These are phyloP conservation scores for Rhizoglyphus robini DNA, from an alignment of 1,140 invertebrate species.

Conservation along the genomic window DNA sequence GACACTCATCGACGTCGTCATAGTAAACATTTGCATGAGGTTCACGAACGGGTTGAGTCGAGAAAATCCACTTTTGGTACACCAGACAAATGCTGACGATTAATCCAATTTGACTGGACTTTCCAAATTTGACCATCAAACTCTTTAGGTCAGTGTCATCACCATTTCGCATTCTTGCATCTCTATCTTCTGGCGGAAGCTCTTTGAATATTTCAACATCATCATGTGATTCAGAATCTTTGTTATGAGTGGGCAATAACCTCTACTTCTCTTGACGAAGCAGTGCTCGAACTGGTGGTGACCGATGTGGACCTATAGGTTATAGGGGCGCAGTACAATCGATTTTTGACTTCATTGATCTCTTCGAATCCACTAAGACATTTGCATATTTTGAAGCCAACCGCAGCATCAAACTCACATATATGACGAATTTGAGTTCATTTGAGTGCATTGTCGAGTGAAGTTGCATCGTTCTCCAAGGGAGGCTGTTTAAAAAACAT, in stretches of 20 bases:
- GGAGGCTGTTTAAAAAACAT: neutral
- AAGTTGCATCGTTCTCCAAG: neutral
- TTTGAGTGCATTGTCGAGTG: neutral
- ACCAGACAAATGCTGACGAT: no score
- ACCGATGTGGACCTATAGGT: neutral
- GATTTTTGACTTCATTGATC: neutral
- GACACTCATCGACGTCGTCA: neutral
- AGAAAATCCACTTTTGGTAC: slow-evolving; percentile 2
- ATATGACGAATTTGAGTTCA: neutral
- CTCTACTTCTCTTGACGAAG: neutral
- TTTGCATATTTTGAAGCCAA: neutral
- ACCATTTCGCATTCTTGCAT: neutral
- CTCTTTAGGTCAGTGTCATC: neutral
- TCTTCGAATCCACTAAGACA: neutral
- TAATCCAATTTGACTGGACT: neutral
- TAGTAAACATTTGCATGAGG: neutral
- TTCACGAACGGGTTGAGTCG: slow-evolving; percentile 2
- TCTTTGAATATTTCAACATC: neutral
- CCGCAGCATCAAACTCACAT: neutral
- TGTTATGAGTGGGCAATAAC: neutral
- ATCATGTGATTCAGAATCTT: neutral
- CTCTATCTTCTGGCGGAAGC: neutral
- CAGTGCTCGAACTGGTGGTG: neutral
- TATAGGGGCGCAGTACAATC: neutral
- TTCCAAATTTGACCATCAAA: neutral